Evolutionary conservation across 2,888 invertebrate species (phyloP), one percentile per base, ranked within the genome.

Genomic region (Limnephilus auricula): DNA sequence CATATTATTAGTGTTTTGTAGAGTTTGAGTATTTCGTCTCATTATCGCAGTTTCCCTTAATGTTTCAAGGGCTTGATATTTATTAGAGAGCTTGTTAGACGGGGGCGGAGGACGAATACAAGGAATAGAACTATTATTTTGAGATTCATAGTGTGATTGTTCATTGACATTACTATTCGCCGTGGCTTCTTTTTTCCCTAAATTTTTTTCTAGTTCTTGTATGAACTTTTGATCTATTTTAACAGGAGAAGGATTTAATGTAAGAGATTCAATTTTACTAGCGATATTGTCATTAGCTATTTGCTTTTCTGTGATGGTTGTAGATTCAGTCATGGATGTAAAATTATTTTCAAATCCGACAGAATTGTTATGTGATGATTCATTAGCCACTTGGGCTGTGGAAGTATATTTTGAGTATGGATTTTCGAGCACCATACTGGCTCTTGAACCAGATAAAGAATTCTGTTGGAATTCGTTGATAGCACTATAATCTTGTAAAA

Each of bases 121-220:
- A 25, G 92, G 92, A 25, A 92, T 91, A 34, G 83, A 82, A 45
- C 37, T 80, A 79, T 92, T 78, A 13, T 87, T 90, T 40, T 87
- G 50, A 79, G 90, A 82, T 50, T 91, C 89, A 31, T 92, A 92
- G 32, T 31, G 78, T 37, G 90, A 89, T n/a, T 84, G 82, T 25
- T 93, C 94, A 86, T 94, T 95, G 34, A 95, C 95, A 93, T 95
- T 95, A 2, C 94, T 95, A 90, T 95, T 95, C 30, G 95, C 95
- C 15, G 94, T 94, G 0, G 95, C 94, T 89, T 95, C 95, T 90
- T 95, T 95, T 88, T 95, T 95, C 0, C 95, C 95, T 25, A 97
- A 94, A 93, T 96, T 96, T 93, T 97, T 97, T 94, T 97, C 97
- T 88, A 97, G 94, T 94, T 97, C 97, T 0, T 96, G 96, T 79